These are phyloP conservation scores for Brassicogethes aeneus DNA, from an alignment of 2,888 invertebrate genomes.

Conservation along the genomic window DNA sequence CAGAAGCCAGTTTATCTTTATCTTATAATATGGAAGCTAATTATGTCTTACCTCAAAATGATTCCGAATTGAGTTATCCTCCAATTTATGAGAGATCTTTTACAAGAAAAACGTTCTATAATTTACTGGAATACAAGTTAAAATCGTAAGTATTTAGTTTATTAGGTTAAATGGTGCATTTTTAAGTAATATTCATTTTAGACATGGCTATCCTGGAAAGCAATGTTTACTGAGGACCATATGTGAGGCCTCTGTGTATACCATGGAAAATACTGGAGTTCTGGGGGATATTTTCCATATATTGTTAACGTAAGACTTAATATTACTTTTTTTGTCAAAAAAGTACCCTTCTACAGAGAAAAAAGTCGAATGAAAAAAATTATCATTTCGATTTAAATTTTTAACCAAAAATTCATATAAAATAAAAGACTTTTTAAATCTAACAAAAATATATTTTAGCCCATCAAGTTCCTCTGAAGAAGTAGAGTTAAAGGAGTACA, in stretches of 20 bases:
- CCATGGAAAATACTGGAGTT: slow-evolving; percentile 24
- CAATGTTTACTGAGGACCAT: slow-evolving; percentile 63
- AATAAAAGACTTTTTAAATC: neutral
- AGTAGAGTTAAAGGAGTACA: neutral
- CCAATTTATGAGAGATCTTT: slow-evolving; percentile 22
- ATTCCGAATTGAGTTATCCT: slow-evolving; percentile 28
- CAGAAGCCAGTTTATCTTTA: slow-evolving; percentile 55
- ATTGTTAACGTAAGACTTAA: slow-evolving; percentile 29
- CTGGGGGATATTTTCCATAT: slow-evolving; percentile 30
- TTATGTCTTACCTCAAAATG: slow-evolving; percentile 52
- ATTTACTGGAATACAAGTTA: slow-evolving; percentile 27
- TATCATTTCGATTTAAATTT: too few relatives aligned
- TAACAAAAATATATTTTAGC: neutral
- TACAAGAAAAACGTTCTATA: slow-evolving; percentile 25
- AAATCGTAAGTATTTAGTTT: slow-evolving; percentile 21
- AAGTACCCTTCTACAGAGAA: too few relatives aligned
- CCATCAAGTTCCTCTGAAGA: neutral
- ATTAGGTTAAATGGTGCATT: neutral
- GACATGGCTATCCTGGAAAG: slow-evolving; percentile 54
- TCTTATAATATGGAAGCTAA: slow-evolving; percentile 68
- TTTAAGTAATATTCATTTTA: slow-evolving; percentile 29
- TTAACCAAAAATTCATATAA: neutral
- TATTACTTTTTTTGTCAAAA: too few relatives aligned
- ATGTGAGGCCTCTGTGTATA: slow-evolving; percentile 53
- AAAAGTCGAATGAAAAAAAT: too few relatives aligned